Percentiles rank a stretch among this genome's conserved stretches.
These are phyloP conservation scores for Clarias magur DNA, from an alignment of 2,113 vertebrate genomes.

Conservation along the genomic window DNA sequence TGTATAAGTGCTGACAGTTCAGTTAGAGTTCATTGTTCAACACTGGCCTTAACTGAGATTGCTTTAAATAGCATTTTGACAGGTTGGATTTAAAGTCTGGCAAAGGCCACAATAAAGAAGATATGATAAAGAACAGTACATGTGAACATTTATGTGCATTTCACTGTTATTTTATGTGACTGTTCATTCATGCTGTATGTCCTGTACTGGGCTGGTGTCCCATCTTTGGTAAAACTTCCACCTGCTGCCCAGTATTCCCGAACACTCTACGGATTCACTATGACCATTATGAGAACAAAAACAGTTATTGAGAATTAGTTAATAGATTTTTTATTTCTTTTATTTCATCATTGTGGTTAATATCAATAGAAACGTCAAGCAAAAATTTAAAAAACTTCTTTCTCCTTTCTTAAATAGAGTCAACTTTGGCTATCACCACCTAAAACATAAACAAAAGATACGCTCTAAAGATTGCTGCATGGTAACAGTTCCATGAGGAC, in stretches of 20 bases:
- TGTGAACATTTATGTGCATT: background rate
- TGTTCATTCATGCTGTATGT: background rate
- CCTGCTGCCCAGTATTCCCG: background rate
- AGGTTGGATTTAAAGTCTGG: slow-evolving; percentile 62
- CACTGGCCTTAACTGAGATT: slow-evolving; percentile 58
- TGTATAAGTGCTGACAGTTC: slow-evolving; percentile 57
- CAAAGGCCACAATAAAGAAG: slow-evolving; percentile 56
- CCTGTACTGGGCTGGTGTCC: background rate
- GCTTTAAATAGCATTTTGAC: slow-evolving; percentile 66
- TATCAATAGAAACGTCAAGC: background rate
- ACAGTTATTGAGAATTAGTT: background rate
- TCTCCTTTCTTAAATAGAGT: background rate
- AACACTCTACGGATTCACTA: background rate
- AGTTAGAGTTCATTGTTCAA: slow-evolving; percentile 70
- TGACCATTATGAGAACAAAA: background rate
- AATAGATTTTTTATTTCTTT: background rate
- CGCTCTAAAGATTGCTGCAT: background rate
- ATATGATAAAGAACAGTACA: slow-evolving; percentile 55
- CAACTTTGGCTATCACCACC: background rate
- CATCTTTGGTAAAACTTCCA: background rate
- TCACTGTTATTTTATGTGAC: background rate
- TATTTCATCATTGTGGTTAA: background rate
- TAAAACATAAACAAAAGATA: background rate
- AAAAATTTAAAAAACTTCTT: background rate
- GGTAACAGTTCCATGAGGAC: background rate